Base-by-base conservation (phyloP, 2,113 vertebrate species). In the Phalacrocorax pelagicus region DNA sequence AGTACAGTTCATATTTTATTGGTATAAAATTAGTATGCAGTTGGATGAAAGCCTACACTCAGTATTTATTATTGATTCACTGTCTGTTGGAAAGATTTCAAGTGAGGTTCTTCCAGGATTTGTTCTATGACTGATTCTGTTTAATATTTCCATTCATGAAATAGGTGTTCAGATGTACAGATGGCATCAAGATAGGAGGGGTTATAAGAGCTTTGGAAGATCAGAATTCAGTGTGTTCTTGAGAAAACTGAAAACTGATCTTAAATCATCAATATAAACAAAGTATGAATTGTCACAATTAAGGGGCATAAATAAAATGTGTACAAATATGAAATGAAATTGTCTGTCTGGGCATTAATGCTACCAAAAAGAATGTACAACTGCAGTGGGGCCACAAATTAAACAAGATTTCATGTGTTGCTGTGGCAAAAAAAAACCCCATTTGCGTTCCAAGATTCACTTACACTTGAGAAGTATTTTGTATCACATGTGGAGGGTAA, bases 31-130 rank as follows among this genome's bases (percentile, higher is more conserved):
- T 23, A 2, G 5, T 38, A 15, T 47, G 62, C 15, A 34, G 3
- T 57, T 89, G 21, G 38, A 83, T 71, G 24, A 67, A 85, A 94
- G 57, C 10, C 11, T 52, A 27, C 26, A 57, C 27, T 84, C 49
- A 62, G 19, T 73, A 63, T 81, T 88, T 63, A 67, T 47, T 40
- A 86, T 40, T 77, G 38, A 57, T 89, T 91, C 55, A 46, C 30
- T 92, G 12, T 77, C 24, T 61, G 10, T 46, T 94, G 78, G 57
- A 96, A 87, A 65, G n/a, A 82, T 88, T 96, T 85, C 58, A 87
- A 85, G 22, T 26, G 40, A 93, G 19, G 8, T 59, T 29, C 4
- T 87, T 71, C 34, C 38, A 67, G 10, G 20, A 8, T 75, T 92
- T 88, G 65, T 91, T 87, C 44, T 77, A 24, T 40, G 36, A 71